Conservation (phyloP, 2,797 vertebrate species). For the Gymnothorax javanicus region DNA sequence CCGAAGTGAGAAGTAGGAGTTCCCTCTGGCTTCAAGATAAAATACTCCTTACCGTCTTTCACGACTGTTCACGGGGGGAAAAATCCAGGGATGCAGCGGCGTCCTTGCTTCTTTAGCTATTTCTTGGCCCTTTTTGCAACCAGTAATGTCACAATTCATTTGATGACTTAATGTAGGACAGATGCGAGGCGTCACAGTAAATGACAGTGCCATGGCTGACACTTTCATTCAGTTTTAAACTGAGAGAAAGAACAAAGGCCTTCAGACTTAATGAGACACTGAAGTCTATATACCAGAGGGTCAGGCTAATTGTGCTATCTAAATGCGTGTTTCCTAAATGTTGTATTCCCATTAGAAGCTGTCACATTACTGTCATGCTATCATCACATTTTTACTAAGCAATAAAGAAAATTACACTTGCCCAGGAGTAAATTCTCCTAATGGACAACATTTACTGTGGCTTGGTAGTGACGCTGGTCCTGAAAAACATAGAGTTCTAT, state of each 20-base stretch:
- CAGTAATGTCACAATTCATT: background rate
- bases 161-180: background rate
- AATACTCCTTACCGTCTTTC: no score
- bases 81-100: no score
- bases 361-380: background rate
- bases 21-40: no score
- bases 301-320: background rate
- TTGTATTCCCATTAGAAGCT: background rate
- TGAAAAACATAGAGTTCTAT: background rate
- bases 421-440: background rate
- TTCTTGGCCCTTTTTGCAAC: background rate
- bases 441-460: slow-evolving; percentile 2
- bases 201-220: background rate
- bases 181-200: background rate
- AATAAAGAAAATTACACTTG: slow-evolving; percentile 1
- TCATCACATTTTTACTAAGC: background rate
- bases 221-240: background rate
- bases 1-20: no score
- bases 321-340: background rate
- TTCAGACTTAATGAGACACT: background rate
- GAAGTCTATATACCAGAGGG: background rate
- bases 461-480: background rate
- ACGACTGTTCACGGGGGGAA: no score
- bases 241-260: background rate
- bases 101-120: background rate